These are phyloP conservation scores for Serranochromis macrocephalus DNA, from an alignment of 2,113 vertebrate genomes.

Conservation along the genomic window DNA sequence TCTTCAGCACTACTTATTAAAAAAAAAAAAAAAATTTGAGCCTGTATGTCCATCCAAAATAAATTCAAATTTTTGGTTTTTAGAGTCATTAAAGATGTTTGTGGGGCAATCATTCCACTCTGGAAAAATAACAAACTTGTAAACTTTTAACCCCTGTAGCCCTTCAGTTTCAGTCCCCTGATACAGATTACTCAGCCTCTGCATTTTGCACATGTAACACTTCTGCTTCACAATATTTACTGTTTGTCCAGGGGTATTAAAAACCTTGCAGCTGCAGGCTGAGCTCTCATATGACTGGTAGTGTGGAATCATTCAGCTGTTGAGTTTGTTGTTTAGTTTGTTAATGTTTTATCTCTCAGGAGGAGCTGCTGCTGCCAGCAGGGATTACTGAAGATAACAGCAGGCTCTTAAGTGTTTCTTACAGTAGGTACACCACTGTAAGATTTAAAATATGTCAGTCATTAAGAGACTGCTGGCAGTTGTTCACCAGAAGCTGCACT, in stretches of 20 bases:
- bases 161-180: neutral
- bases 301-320: slow-evolving; percentile 1
- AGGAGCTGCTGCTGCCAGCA: neutral
- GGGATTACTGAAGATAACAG: neutral
- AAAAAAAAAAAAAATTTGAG: neutral
- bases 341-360: neutral
- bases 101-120: neutral
- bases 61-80: fast-evolving
- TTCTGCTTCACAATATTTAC: neutral
- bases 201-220: neutral
- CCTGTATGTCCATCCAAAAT: fast-evolving
- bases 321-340: neutral
- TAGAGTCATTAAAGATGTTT: neutral
- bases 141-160: neutral
- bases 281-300: neutral
- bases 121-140: neutral
- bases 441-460: neutral
- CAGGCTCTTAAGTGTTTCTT: neutral
- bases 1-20: neutral
- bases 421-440: neutral
- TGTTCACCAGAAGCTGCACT: neutral
- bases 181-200: neutral
- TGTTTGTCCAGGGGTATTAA: slow-evolving; percentile 11
- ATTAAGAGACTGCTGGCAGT: neutral
- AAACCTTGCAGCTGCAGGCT: neutral